Evolutionary conservation across 1,140 invertebrate genomes (phyloP).

Genomic region (Sminthurides bifidus): DNA sequence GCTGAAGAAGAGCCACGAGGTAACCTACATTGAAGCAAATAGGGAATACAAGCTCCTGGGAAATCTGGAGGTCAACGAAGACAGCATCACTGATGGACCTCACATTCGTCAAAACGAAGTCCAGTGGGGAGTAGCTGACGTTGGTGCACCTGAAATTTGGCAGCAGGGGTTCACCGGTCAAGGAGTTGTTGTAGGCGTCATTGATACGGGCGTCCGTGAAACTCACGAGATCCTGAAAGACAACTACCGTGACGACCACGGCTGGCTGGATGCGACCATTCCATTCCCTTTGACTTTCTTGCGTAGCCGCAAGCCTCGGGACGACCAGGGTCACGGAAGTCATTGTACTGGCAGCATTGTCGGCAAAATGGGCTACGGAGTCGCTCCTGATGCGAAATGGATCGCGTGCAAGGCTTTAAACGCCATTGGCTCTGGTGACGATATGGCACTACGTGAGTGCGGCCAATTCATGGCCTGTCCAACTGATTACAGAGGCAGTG

Average conservation of each 20-base stretch:
- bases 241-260: background rate
- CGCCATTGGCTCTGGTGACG: background rate
- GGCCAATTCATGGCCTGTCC: constrained; percentile 3
- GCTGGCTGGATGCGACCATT: background rate
- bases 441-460: background rate
- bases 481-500: background rate
- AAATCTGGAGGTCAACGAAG: no score
- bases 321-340: background rate
- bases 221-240: background rate
- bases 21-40: no score
- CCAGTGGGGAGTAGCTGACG: background rate
- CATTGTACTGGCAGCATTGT: background rate
- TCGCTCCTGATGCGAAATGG: constrained; percentile 8
- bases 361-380: background rate
- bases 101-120: no score
- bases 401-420: constrained; percentile 4
- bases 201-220: background rate
- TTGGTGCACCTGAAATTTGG: background rate
- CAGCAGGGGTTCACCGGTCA: background rate
- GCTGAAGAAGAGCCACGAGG: no score
- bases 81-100: no score
- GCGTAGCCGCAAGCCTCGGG: background rate
- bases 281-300: background rate
- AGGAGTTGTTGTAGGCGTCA: background rate
- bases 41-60: no score